These are phyloP conservation scores for Xylota sylvarum DNA, from an alignment of 2,888 invertebrate species.

Conservation along the genomic window DNA sequence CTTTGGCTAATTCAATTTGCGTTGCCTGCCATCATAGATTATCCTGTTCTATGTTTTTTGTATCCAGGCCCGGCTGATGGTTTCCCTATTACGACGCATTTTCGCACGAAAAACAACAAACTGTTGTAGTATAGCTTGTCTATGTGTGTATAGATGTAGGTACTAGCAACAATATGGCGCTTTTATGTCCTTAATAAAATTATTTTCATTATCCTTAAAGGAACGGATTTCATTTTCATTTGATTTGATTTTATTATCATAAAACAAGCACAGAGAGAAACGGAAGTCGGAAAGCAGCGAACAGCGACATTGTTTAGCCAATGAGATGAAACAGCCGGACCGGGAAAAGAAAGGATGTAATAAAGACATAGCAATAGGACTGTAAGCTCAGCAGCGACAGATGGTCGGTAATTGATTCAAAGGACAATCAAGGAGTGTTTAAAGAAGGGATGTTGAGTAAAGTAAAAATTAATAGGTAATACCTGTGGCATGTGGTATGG, in stretches of 20 bases:
- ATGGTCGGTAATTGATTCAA: conserved; percentile 41
- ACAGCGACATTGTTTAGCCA: conserved; percentile 3
- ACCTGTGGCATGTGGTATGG: not conserved
- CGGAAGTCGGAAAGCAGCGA: conserved; percentile 16
- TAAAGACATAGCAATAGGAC: conserved; percentile 30
- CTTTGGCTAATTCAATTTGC: conserved; percentile 66
- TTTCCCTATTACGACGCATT: conserved; percentile 22
- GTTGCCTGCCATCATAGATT: conserved; percentile 62
- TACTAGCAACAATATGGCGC: conserved; percentile 55
- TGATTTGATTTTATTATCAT: conserved; percentile 68
- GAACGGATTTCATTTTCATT: conserved; percentile 64
- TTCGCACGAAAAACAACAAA: conserved; percentile 32
- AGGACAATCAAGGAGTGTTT: not conserved
- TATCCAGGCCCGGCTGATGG: conserved; percentile 22
- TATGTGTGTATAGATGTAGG: not conserved
- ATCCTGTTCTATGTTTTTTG: conserved; percentile 49
- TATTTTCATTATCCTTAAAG: conserved; percentile 71
- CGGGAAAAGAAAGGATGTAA: conserved; percentile 10
- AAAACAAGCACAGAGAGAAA: conserved; percentile 23
- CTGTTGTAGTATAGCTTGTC: not conserved
- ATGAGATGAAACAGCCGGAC: conserved; percentile 8
- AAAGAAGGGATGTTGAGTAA: not conserved
- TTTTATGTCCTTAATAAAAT: conserved; percentile 68
- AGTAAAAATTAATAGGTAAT: not conserved
- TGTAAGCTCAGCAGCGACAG: conserved; percentile 23